Base-by-base conservation (phyloP, 2,797 vertebrate genomes). In the Cuniculus paca region DNA sequence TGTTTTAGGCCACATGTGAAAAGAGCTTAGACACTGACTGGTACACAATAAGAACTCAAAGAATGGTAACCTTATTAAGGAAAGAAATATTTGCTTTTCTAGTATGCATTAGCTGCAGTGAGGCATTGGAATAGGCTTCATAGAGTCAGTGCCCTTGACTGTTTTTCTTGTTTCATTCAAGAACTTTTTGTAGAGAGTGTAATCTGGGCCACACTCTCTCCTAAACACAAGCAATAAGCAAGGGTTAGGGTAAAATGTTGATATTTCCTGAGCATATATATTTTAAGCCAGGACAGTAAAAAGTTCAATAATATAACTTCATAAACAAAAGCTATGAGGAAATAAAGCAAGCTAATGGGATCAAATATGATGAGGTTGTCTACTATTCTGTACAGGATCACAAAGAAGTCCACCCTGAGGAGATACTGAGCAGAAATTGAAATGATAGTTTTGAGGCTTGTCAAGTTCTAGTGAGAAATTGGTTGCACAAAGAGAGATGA, bases 161-260 rank as follows among this genome's bases (percentile, higher is more conserved):
- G 63, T 45, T 79, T 94, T n/a, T 13, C 68, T 90, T 42, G 77
- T 63, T 90, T 91, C 14, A 86, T 61, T 78, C 14, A 83, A 56
- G 22, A 79, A 54, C 14, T 68, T 60, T 78, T n/a, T 84, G 36
- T 36, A 72, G 36, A 60, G 26, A 61, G 7, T 4, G 12, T 80
- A 63, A 72, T 61, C n/a, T 75, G n/a, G 48, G n/a, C 42, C 13
- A 70, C 6, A 50, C 50, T 60, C 11, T 65, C 26, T 75, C 74
- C 13, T 77, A 39, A 63, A 17, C 8, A 77, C 12, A 74, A 28
- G 4, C 6, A 13, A 68, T 48, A 56, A 88, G 54, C 1, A 74
- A 7, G 74, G 45, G 68, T n/a, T 42, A 84, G 6, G 45, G 50
- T 61, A 48, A 91, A 79, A 93, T 68, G 12, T 8, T 61, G 8